Evolutionary conservation across 1,140 invertebrate genomes (phyloP).

Genomic region (Fragariocoptes setiger): DNA sequence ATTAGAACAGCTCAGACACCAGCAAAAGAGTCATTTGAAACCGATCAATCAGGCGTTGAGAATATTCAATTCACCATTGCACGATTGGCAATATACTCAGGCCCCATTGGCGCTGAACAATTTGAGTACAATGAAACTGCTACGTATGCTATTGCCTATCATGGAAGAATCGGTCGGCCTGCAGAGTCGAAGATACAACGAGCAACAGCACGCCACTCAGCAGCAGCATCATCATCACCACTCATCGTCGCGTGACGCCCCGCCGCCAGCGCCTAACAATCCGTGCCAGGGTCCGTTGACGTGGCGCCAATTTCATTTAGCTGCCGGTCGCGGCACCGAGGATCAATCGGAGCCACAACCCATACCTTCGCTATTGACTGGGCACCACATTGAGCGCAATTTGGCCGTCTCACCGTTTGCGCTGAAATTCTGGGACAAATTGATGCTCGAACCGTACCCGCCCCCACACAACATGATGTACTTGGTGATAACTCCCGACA

Average conservation of each 20-base stretch:
- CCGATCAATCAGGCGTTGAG: neutral
- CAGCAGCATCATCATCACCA: neutral
- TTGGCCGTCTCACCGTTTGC: slow-evolving; percentile 64
- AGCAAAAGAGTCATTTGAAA: neutral
- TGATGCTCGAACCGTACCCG: slow-evolving; percentile 69
- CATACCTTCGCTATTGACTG: slow-evolving; percentile 65
- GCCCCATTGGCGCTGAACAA: slow-evolving; percentile 54
- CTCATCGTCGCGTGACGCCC: neutral
- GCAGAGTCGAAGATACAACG: neutral
- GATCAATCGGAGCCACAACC: slow-evolving; percentile 85
- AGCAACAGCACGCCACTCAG: neutral
- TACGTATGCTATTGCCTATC: slow-evolving; percentile 57
- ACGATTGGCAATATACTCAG: slow-evolving; percentile 11
- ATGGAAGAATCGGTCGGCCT: slow-evolving; percentile 57
- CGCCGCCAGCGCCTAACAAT: neutral
- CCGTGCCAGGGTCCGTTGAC: slow-evolving; percentile 39
- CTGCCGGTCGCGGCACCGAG: slow-evolving; percentile 64
- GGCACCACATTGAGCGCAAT: slow-evolving; percentile 53
- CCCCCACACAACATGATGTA: slow-evolving; percentile 72
- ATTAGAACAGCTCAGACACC: neutral
- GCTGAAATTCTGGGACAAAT: slow-evolving; percentile 71
- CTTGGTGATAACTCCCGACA: slow-evolving; percentile 68
- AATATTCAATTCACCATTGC: slow-evolving; percentile 2
- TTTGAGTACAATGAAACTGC: slow-evolving; percentile 60
- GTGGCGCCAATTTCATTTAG: slow-evolving; percentile 78